Evolutionary conservation across 2,113 vertebrate genomes (phyloP), one percentile per base, ranked within the genome.

Genomic region (Rhabdornis inornatus): DNA sequence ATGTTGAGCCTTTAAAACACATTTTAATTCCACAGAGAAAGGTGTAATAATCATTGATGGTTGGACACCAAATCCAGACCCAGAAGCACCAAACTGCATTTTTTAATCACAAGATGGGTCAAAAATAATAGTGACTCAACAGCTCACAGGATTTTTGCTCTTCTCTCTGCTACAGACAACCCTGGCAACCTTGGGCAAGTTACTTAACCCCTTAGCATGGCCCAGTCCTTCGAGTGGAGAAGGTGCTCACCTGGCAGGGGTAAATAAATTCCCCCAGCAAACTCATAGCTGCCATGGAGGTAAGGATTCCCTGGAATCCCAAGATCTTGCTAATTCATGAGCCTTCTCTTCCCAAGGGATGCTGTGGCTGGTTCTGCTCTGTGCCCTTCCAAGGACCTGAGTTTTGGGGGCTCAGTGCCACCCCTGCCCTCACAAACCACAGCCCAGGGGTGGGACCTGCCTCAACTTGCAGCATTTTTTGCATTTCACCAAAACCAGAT

Each of bases 171-270:
- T 27, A 2, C 42, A 35, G 47, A 14, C 31, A 52, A 10, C 44
- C 0, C 8, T 8, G 31, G 13, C 0, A 2, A 49, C 11, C n/a
- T 30, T 13, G 47, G 30, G 39, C 14, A 31, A 42, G 35, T 28
- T 15, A 19, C 31, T 70, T 13, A 22, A 35, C 20, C 22, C 39
- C 11, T 23, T 3, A 33, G 60, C 27, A 10, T 1, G 0, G 61
- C 25, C 33, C n/a, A 10, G 28, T 16, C 27, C 39, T 39, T n/a
- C 55, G 0, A 0, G 4, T 3, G 31, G 40, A 47, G 0, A 11
- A 42, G 12, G 27, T 15, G 1, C 37, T 69, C 28, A 10, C 30
- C 37, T 4, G 40, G 23, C 44, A 86, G 39, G 31, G 39, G 28
- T 49, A n/a, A 60, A 37, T 3, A 57, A 39, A 40, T 55, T 6